These are phyloP conservation scores for Acropora yongei DNA, from an alignment of 64 coral and sea anemone species.

Conservation along the genomic window DNA sequence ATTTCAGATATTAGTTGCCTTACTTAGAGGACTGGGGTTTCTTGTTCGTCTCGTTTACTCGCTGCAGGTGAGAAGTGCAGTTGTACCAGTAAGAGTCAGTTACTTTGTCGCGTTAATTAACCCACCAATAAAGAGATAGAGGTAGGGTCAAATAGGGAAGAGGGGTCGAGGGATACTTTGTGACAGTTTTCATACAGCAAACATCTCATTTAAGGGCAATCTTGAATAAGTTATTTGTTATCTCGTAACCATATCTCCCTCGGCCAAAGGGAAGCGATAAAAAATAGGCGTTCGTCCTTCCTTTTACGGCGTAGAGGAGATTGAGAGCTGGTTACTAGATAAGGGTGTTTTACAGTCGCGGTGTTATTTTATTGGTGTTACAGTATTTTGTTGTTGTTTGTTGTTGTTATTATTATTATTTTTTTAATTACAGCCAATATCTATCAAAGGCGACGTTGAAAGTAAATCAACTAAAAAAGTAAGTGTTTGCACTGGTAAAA, in stretches of 20 bases:
- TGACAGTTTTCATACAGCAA: too few relatives aligned
- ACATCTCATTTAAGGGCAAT: too few relatives aligned
- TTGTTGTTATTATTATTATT: too few relatives aligned
- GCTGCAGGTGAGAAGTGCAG: slow-evolving; percentile 67
- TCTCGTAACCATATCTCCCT: too few relatives aligned
- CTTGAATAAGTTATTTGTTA: too few relatives aligned
- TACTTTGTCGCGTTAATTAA: neutral
- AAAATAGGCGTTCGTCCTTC: neutral
- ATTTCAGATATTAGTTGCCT: slow-evolving; percentile 66
- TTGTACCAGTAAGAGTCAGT: neutral
- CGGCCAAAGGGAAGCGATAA: too few relatives aligned
- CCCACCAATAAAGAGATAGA: neutral
- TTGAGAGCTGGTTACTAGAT: too few relatives aligned
- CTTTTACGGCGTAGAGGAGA: neutral
- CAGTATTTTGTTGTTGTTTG: too few relatives aligned
- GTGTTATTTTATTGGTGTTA: too few relatives aligned
- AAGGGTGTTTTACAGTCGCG: too few relatives aligned
- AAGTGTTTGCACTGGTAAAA: neutral
- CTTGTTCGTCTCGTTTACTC: slow-evolving; percentile 83
- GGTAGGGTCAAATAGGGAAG: neutral
- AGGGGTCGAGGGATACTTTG: too few relatives aligned
- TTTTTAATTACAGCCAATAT: slow-evolving; percentile 26
- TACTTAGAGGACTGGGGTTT: slow-evolving; percentile 83
- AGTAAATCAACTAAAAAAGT: slow-evolving; percentile 17
- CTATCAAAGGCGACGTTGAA: neutral